These are phyloP conservation scores for Limnodromus scolopaceus DNA, from an alignment of 2,797 vertebrate species.

Conservation along the genomic window DNA sequence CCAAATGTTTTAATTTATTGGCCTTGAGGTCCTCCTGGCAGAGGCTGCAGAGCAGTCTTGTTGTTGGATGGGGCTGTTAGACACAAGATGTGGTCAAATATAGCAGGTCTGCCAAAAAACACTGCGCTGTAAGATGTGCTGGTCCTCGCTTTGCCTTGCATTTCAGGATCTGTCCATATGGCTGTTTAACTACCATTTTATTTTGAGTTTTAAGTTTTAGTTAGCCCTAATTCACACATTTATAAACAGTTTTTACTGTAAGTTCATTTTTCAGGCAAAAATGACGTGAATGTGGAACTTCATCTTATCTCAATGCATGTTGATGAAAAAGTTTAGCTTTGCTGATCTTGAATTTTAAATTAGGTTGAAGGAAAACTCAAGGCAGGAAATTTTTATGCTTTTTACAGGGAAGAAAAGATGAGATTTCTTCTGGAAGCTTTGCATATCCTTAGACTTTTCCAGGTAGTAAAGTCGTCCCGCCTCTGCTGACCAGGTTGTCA, in stretches of 20 bases:
- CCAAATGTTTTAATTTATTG: no score
- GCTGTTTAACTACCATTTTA: neutral
- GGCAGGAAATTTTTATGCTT: neutral
- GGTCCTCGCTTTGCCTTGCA: neutral
- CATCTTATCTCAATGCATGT: neutral
- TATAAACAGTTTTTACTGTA: neutral
- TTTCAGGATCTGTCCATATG: neutral
- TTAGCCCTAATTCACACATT: neutral
- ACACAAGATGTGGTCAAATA: neutral
- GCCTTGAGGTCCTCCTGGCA: neutral
- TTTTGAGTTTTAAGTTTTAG: neutral
- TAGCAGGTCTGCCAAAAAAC: neutral
- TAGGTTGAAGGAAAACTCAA: neutral
- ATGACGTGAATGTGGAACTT: neutral
- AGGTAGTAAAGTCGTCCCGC: rapidly evolving
- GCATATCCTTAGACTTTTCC: rapidly evolving
- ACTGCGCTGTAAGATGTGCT: rapidly evolving
- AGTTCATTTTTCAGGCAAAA: neutral
- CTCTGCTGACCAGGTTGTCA: neutral
- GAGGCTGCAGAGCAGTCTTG: neutral
- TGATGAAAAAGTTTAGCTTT: neutral
- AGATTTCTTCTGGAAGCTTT: neutral
- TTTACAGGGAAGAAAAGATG: neutral
- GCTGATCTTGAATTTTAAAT: neutral
- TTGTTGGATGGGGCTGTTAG: neutral